Percentiles rank a stretch among this genome's conserved stretches.
Conservation (phyloP, 1,140 invertebrate genomes). For the Dendrolimus punctatus region DNA sequence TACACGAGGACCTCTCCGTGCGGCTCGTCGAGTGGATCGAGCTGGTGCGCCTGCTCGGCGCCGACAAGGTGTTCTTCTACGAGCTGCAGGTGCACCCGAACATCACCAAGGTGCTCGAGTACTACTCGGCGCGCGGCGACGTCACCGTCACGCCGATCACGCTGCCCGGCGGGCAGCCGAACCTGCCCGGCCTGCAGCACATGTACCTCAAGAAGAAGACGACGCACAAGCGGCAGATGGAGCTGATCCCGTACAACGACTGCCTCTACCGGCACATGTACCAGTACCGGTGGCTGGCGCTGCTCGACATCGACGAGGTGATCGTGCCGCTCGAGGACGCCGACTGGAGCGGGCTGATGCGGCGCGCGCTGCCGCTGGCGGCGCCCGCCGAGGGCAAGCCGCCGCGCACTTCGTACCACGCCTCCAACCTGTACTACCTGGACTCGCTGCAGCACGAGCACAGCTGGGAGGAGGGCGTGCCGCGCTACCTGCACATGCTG, state of each 20-base stretch:
- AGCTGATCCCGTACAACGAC: conserved; percentile 97
- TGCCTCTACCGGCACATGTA: conserved; percentile 96
- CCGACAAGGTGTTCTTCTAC: conserved; percentile 95
- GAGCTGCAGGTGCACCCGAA: conserved; percentile 93
- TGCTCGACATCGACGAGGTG: conserved; percentile 95
- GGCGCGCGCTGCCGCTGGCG: conserved; percentile 80
- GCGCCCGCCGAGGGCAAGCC: conserved; percentile 83
- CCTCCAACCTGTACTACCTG: conserved; percentile 95
- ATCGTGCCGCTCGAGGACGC: conserved; percentile 90
- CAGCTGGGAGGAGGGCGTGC: conserved; percentile 87
- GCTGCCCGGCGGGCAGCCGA: conserved; percentile 92
- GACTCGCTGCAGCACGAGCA: conserved; percentile 90
- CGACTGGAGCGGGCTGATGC: conserved; percentile 88
- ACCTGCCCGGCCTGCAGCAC: conserved; percentile 89
- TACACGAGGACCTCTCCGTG: conserved; percentile 92
- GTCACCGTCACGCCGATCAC: conserved; percentile 91
- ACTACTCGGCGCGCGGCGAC: conserved; percentile 84
- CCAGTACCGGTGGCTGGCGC: conserved; percentile 89
- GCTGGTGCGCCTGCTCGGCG: conserved; percentile 87
- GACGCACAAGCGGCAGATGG: conserved; percentile 94
- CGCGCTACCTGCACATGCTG: conserved; percentile 94
- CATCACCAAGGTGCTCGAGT: conserved; percentile 88
- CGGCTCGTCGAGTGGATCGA: conserved; percentile 97
- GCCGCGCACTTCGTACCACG: conserved; percentile 85
- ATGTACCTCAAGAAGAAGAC: conserved; percentile 91